Evolutionary conservation across 1,140 invertebrate genomes (phyloP), one percentile per base, ranked within the genome.

Genomic region (Drosophila tropicalis): DNA sequence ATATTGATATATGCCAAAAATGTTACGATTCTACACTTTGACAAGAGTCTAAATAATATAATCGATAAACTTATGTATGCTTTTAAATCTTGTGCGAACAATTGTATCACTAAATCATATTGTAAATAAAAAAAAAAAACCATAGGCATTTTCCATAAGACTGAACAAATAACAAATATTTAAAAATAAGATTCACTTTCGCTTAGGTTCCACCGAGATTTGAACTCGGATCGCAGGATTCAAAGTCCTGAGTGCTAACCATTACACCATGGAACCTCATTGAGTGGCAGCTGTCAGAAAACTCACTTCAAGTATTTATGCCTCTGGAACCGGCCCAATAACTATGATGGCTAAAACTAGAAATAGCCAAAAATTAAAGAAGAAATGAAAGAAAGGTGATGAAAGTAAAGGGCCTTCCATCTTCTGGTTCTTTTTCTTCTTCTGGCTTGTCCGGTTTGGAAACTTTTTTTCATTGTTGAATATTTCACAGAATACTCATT

Each of bases 201-300:
- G 5, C 7, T 17, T 61, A 95, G 95, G 95, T 95, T 94, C 95
- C 95, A 95, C 95, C 95, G 95, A 96, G 95, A 96, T 95, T 96
- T 95, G 95, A 96, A 96, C 95, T 96, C 95, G 95, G 95, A 96
- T 96, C 95, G 95, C 95, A 96, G 96, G 96, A 96, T 96, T 96
- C 95, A 96, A 94, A 96, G 95, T 96, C 96, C 96, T 96, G 95
- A 96, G 95, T 96, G 95, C 96, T 96, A 95, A 96, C 96, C 96
- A 96, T 96, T 96, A 96, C 96, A 96, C 96, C 96, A 96, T 96
- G 94, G 95, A 94, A 96, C 90, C 91, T 15, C 36, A 13, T 1
- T 71, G 67, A 64, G 66, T 39, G 0, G 1, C 6, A 0, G 2
- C 3, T 5, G 12, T 22, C 13, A 51, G 63, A 76, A 17, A 61